Conservation (phyloP, 2,113 vertebrate species). For the Halichoeres trimaculatus region DNA sequence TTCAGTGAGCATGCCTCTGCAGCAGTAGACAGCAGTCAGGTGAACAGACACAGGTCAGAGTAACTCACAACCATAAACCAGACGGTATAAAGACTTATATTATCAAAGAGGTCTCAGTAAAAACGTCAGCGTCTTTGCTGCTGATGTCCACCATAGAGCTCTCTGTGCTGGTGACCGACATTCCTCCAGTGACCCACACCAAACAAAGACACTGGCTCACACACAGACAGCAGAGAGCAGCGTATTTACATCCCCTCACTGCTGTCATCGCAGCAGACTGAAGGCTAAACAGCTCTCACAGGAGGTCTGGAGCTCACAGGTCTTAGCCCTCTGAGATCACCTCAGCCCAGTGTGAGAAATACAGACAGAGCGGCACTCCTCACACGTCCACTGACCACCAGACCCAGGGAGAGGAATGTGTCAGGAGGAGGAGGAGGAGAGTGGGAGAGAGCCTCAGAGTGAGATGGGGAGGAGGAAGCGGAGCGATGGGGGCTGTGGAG, state of each 20-base stretch:
- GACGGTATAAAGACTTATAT: no score
- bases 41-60: background rate
- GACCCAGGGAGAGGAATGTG: conserved; percentile 48
- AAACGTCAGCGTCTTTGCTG: background rate
- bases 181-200: background rate
- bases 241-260: background rate
- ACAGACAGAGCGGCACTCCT: conserved; percentile 59
- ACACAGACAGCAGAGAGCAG: conserved; percentile 14
- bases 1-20: background rate
- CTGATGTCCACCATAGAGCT: background rate
- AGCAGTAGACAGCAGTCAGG: background rate
- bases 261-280: conserved; percentile 20
- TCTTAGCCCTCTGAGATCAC: conserved; percentile 37
- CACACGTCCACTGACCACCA: conserved; percentile 54
- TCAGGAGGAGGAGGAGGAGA: conserved; percentile 40
- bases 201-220: conserved; percentile 17
- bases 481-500: conserved; percentile 42
- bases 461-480: conserved; percentile 18
- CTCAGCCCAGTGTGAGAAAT: conserved; percentile 38
- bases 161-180: background rate
- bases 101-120: no score
- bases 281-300: conserved; percentile 24
- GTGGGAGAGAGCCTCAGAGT: conserved; percentile 25
- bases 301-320: conserved; percentile 13
- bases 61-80: no score